phyloP scores from a whole-genome alignment of 2,113 vertebrate genomes.

The Macrotis lagotis region DNA sequence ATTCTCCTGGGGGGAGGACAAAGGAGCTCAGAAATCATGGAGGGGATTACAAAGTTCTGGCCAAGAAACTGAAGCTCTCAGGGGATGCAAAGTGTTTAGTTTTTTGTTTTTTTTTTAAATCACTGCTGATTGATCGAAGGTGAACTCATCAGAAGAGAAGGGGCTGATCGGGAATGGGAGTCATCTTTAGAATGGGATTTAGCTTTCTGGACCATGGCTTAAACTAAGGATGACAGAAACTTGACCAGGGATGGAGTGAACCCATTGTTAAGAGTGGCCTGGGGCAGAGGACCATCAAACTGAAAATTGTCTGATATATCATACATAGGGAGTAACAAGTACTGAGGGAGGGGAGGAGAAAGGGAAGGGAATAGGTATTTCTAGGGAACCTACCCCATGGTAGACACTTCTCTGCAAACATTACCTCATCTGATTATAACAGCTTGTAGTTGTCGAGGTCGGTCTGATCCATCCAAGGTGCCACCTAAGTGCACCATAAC shows the following conservation, averaged over 20 bases:
- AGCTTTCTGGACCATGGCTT: not conserved
- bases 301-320: not conserved
- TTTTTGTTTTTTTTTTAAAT: not conserved
- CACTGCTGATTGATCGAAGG: not conserved
- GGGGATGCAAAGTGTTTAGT: not conserved
- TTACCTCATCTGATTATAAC: too few species aligned
- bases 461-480: not conserved
- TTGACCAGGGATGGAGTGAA: not conserved
- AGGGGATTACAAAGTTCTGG: not conserved
- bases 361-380: not conserved
- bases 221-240: not conserved
- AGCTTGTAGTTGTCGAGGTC: too few species aligned
- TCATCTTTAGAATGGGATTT: not conserved
- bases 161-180: not conserved
- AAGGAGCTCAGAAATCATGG: not conserved
- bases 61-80: not conserved
- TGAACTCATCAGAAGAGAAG: not conserved
- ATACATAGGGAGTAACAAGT: too few species aligned
- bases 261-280: not conserved
- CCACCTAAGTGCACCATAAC: not conserved
- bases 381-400: too few species aligned
- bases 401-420: not conserved
- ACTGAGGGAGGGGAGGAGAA: not conserved
- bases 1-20: not conserved
- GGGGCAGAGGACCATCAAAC: not conserved